phyloP scores from a whole-genome alignment of 2,888 invertebrate genomes.

The Cheilosia impressa region DNA sequence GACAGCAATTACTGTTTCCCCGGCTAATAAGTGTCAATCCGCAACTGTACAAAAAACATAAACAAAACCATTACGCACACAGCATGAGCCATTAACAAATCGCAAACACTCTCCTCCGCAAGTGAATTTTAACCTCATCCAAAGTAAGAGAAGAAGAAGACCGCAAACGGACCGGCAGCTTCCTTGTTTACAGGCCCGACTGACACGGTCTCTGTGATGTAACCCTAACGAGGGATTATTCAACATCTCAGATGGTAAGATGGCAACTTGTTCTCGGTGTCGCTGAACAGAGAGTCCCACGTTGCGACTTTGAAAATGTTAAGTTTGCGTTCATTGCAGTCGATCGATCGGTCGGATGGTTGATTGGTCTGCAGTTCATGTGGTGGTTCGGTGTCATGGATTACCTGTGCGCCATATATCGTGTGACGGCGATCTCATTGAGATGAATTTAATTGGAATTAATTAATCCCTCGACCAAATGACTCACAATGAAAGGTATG shows the following conservation, averaged over 20 bases:
- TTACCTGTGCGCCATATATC: conserved; percentile 54
- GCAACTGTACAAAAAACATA: background rate
- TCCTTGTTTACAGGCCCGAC: conserved; percentile 45
- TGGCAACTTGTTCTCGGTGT: conserved; percentile 60
- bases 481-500: conserved; percentile 46
- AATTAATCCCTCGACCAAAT: conserved; percentile 54
- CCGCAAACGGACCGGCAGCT: conserved; percentile 23
- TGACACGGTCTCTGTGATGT: conserved; percentile 41
- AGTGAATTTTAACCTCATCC: background rate
- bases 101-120: background rate
- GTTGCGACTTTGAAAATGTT: conserved; percentile 74
- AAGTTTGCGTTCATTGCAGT: conserved; percentile 76
- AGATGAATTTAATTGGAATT: conserved; percentile 49
- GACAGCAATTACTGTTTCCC: background rate
- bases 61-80: background rate
- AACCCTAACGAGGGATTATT: conserved; percentile 41
- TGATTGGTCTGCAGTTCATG: conserved; percentile 33
- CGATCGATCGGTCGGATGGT: conserved; percentile 5
- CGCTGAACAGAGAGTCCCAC: background rate
- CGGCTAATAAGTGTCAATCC: conserved; percentile 3
- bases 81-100: conserved; percentile 13
- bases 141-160: conserved; percentile 12
- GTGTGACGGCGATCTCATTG: conserved; percentile 38
- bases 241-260: conserved; percentile 40
- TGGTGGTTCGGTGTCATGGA: conserved; percentile 54